These are phyloP conservation scores for Spheniscus humboldti DNA, from an alignment of 2,797 vertebrate species.

Conservation along the genomic window DNA sequence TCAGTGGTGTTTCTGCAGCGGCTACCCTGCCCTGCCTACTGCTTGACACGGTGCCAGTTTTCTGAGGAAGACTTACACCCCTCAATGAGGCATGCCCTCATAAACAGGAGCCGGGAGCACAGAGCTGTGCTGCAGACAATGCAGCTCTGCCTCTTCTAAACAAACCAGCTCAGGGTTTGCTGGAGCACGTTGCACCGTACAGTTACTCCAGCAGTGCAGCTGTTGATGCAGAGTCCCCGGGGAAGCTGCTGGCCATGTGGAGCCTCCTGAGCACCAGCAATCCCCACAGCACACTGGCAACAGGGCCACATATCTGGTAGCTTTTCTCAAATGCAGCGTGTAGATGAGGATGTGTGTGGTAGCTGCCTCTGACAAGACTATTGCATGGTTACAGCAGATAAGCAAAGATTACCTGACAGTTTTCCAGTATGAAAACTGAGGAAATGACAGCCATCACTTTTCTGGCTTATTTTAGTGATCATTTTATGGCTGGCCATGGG, in stretches of 20 bases:
- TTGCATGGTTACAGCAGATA: neutral
- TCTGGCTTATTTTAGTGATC: neutral
- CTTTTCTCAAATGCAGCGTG: neutral
- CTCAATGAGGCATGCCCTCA: neutral
- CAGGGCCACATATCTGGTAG: fast-evolving
- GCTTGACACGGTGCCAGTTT: neutral
- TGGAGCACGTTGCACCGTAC: neutral
- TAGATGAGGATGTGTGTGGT: neutral
- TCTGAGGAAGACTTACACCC: neutral
- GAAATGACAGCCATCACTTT: neutral
- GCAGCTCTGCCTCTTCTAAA: neutral
- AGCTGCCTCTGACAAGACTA: neutral
- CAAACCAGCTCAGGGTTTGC: neutral
- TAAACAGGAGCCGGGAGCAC: neutral
- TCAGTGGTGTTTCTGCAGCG: neutral
- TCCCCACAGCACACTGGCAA: neutral
- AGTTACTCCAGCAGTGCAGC: neutral
- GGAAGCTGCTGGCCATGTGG: neutral
- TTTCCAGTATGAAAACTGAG: neutral
- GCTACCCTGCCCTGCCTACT: neutral
- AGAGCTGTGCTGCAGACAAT: neutral
- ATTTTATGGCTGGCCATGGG: neutral
- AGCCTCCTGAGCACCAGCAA: neutral
- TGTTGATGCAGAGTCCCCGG: neutral
- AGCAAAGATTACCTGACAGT: neutral